Conservation (phyloP, 2,797 vertebrate genomes). For the Liasis olivaceus region DNA sequence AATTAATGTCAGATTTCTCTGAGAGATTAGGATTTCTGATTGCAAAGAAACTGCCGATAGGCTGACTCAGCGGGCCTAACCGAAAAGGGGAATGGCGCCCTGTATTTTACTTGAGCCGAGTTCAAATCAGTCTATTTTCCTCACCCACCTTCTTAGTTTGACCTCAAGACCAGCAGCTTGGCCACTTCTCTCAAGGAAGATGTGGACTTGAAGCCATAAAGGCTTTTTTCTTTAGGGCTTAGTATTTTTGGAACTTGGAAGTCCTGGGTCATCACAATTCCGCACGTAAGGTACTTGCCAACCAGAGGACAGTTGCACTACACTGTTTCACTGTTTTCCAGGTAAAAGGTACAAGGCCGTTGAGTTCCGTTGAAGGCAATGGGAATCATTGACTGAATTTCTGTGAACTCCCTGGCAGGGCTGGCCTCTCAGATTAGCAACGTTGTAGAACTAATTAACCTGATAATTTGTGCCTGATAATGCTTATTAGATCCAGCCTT, state of each 20-base stretch:
- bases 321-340: background rate
- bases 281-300: background rate
- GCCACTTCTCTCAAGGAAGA: background rate
- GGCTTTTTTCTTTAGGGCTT: background rate
- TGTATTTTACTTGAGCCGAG: background rate
- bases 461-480: conserved; percentile 37
- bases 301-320: background rate
- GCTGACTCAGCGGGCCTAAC: too few relatives aligned
- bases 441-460: conserved; percentile 57
- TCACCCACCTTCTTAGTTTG: too few relatives aligned
- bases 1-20: background rate
- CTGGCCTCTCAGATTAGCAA: background rate
- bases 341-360: background rate
- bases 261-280: background rate
- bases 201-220: background rate
- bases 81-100: too few relatives aligned
- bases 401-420: background rate
- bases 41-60: background rate
- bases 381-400: background rate
- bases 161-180: background rate
- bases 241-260: background rate
- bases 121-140: background rate
- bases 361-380: background rate
- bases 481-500: background rate
- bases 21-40: background rate